These are phyloP conservation scores for Ridgeia piscesae DNA, from an alignment of 1,140 invertebrate genomes.

Conservation along the genomic window DNA sequence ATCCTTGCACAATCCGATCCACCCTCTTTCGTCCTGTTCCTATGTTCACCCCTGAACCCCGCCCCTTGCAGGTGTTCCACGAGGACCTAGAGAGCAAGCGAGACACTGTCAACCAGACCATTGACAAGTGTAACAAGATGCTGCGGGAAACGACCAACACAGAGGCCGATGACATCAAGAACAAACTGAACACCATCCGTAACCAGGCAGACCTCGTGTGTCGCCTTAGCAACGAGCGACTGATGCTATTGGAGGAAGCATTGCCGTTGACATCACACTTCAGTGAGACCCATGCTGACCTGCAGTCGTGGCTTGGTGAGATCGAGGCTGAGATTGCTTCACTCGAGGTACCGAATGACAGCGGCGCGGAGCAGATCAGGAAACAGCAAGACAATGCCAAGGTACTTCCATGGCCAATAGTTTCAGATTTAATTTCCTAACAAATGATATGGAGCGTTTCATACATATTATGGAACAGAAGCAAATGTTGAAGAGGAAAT, in stretches of 20 bases:
- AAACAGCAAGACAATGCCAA: slow-evolving; percentile 94
- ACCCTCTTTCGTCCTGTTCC: too few relatives aligned
- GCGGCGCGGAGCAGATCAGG: slow-evolving; percentile 84
- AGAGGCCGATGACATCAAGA: slow-evolving; percentile 79
- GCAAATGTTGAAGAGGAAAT: background rate
- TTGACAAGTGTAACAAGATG: slow-evolving; percentile 83
- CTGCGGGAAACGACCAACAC: slow-evolving; percentile 89
- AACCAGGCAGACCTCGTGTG: slow-evolving; percentile 81
- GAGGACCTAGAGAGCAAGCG: slow-evolving; percentile 94
- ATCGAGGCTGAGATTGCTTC: slow-evolving; percentile 75
- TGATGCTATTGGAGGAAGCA: slow-evolving; percentile 90
- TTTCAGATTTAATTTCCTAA: too few relatives aligned
- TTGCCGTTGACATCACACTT: slow-evolving; percentile 82
- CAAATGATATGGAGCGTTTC: too few relatives aligned
- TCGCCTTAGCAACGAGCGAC: slow-evolving; percentile 78
- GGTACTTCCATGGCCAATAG: slow-evolving; percentile 60
- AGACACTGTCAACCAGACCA: slow-evolving; percentile 84
- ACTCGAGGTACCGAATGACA: slow-evolving; percentile 81
- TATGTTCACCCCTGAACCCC: background rate
- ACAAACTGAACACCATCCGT: slow-evolving; percentile 74
- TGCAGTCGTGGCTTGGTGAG: slow-evolving; percentile 89
- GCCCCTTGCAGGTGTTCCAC: slow-evolving; percentile 70
- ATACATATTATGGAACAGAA: background rate
- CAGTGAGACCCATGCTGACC: slow-evolving; percentile 86
- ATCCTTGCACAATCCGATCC: too few relatives aligned